Evolutionary conservation across 37 sponge, comb jelly and placozoan species (phyloP).

Genomic region (Spongilla lacustris): DNA sequence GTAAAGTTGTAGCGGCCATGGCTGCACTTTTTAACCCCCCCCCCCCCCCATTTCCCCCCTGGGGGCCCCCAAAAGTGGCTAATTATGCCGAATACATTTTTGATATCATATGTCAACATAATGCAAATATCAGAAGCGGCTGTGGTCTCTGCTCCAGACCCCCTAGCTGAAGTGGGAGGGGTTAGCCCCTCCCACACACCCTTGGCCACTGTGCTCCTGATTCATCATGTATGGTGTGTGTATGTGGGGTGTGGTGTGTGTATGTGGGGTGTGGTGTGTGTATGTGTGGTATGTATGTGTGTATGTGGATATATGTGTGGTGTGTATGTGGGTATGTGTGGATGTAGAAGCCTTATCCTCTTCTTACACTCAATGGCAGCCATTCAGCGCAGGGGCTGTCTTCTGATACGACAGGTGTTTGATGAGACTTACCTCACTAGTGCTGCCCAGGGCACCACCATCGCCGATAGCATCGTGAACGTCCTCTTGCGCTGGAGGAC

Average conservation of each 20-base stretch:
- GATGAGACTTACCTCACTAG: constrained; percentile 9
- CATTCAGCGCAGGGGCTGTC: constrained; percentile 53
- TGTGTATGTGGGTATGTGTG: background rate
- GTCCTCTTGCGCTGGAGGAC: constrained; percentile 18
- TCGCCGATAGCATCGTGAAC: constrained; percentile 27
- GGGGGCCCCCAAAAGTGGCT: too few species aligned
- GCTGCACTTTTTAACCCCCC: too few species aligned
- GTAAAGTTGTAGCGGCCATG: background rate
- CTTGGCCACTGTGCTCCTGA: too few species aligned
- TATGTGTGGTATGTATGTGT: background rate
- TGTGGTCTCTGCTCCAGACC: too few species aligned
- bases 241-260: background rate
- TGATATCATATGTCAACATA: too few species aligned
- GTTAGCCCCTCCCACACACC: too few species aligned
- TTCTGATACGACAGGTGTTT: constrained; percentile 36
- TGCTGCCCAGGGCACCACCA: background rate
- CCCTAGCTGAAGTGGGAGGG: too few species aligned
- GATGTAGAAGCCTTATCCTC: too few species aligned
- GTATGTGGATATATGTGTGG: background rate
- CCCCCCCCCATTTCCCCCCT: too few species aligned
- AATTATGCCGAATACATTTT: too few species aligned
- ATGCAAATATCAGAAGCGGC: too few species aligned
- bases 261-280: background rate
- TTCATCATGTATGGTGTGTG: too few species aligned
- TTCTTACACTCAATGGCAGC: constrained; percentile 4